A percentile compares a stretch with the other conserved stretches of the same genome.
Evolutionary conservation across 2,113 vertebrate genomes (phyloP).

Genomic region (Anthoscopus minutus): DNA sequence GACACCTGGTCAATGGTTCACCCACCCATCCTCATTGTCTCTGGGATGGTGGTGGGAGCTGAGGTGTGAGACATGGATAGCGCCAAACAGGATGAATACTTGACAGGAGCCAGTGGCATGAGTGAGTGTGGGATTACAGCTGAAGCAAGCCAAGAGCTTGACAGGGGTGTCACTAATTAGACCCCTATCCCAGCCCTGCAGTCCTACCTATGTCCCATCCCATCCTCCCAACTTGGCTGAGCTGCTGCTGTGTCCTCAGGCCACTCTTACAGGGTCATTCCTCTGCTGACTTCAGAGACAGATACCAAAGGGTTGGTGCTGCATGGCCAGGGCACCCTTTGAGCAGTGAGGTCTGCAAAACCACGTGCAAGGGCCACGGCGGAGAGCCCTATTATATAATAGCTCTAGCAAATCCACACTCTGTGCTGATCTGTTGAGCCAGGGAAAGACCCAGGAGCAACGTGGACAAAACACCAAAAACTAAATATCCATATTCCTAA

Average conservation of each 20-base stretch:
- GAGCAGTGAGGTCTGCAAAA: background rate
- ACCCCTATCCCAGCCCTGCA: background rate
- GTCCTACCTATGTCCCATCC: fast-evolving
- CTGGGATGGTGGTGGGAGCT: background rate
- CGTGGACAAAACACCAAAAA: background rate
- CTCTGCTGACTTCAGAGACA: background rate
- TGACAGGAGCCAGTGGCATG: background rate
- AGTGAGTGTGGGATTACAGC: background rate
- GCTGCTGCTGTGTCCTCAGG: background rate
- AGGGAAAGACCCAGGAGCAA: background rate
- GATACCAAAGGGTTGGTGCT: background rate
- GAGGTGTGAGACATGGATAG: background rate
- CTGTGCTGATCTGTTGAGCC: background rate
- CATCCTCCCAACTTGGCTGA: background rate
- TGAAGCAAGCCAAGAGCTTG: background rate
- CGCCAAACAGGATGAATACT: background rate
- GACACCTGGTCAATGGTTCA: background rate
- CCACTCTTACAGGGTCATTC: background rate
- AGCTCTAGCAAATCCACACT: background rate
- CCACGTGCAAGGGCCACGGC: fast-evolving
- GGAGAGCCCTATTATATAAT: background rate
- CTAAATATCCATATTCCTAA: background rate
- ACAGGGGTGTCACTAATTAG: background rate
- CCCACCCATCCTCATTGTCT: background rate
- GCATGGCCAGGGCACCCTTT: fast-evolving